Evolutionary conservation across 2,113 vertebrate genomes (phyloP).

Genomic region (Peromyscus leucopus): DNA sequence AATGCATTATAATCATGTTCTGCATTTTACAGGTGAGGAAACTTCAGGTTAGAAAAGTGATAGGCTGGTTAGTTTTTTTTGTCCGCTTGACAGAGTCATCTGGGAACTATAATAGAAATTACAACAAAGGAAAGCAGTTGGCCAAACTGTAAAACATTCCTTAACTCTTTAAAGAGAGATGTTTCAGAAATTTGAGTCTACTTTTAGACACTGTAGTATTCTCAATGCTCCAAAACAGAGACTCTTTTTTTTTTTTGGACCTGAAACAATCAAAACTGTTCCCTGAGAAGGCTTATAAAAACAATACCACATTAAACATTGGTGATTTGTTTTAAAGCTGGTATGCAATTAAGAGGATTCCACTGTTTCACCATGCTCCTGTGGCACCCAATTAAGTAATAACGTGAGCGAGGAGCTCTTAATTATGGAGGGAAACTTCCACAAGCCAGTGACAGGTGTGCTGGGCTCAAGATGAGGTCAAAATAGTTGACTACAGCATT

Average conservation of each 20-base stretch:
- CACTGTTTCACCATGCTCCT: conserved; percentile 84
- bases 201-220: conserved; percentile 51
- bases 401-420: conserved; percentile 84
- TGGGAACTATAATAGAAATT: conserved; percentile 32
- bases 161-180: conserved; percentile 5
- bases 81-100: background rate
- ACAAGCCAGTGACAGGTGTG: conserved; percentile 85
- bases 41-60: background rate
- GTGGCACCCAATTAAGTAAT: conserved; percentile 85
- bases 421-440: conserved; percentile 85
- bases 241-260: conserved; percentile 30
- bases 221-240: background rate
- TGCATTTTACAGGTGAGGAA: conserved; percentile 20
- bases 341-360: conserved; percentile 85
- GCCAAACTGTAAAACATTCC: conserved; percentile 58
- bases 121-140: conserved; percentile 59
- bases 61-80: background rate
- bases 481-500: conserved; percentile 82
- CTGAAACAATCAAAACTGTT: conserved; percentile 60
- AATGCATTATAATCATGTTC: conserved; percentile 21
- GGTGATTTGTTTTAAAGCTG: conserved; percentile 70
- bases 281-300: conserved; percentile 73
- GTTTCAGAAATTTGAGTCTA: conserved; percentile 57
- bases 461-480: conserved; percentile 81
- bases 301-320: conserved; percentile 63